Evolutionary conservation across 2,888 invertebrate genomes (phyloP).

Genomic region (Eupsilia transversa): DNA sequence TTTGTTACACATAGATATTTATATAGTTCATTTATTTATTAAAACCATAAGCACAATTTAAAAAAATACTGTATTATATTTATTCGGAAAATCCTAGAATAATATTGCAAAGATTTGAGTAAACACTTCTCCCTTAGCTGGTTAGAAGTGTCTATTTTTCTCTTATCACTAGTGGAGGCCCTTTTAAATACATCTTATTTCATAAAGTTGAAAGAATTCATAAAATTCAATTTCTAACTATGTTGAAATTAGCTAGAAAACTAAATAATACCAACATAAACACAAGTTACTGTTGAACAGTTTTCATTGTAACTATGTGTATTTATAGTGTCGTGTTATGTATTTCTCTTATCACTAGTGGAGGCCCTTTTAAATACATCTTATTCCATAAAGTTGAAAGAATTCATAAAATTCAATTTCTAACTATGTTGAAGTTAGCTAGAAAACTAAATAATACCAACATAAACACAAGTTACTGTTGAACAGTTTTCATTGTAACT

Average conservation of each 20-base stretch:
- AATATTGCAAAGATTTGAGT: background rate
- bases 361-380: no score
- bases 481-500: constrained; percentile 20
- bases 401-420: background rate
- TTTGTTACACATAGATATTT: background rate
- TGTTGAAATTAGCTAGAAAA: constrained; percentile 3
- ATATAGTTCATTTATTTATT: background rate
- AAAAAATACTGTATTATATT: no score
- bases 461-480: background rate
- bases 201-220: background rate
- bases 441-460: background rate
- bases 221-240: background rate
- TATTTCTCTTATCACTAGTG: no score
- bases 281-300: background rate
- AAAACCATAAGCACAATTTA: no score
- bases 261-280: background rate
- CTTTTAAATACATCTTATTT: background rate
- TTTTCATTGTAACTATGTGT: constrained; percentile 24
- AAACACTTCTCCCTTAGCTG: background rate
- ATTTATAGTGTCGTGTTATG: constrained; percentile 37
- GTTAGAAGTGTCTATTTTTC: background rate
- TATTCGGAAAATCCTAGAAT: background rate
- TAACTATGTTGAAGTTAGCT: background rate
- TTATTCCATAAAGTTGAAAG: background rate
- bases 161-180: no score